Conservation (phyloP, 2,888 invertebrate genomes). For the Gryllus longicercus region DNA sequence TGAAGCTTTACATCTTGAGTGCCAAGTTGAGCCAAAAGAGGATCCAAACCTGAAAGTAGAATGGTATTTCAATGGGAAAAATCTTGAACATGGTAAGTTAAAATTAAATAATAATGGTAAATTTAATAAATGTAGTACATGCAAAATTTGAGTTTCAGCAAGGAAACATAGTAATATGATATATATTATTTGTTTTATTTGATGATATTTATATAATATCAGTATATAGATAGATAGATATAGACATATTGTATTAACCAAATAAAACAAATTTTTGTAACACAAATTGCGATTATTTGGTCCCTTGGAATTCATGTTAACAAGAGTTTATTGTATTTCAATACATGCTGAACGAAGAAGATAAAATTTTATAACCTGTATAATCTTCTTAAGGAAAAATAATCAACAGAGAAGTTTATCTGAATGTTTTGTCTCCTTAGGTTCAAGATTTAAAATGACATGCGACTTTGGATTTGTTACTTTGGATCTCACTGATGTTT, state of each 20-base stretch:
- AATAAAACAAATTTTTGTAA: no score
- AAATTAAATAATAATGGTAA: not conserved
- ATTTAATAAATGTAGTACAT: not conserved
- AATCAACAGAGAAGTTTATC: no score
- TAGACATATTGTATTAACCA: no score
- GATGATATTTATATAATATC: not conserved
- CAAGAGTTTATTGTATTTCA: not conserved
- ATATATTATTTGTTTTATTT: no score
- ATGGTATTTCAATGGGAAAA: slow-evolving; percentile 92
- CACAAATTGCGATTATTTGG: no score
- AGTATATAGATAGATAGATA: not conserved
- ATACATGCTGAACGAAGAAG: not conserved
- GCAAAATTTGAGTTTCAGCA: not conserved
- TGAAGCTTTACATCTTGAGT: slow-evolving; percentile 86
- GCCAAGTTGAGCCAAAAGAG: slow-evolving; percentile 89
- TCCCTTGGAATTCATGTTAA: no score
- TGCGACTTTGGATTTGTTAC: slow-evolving; percentile 96
- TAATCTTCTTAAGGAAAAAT: not conserved
- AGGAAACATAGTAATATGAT: no score
- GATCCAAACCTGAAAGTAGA: slow-evolving; percentile 87
- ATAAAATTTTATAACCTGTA: not conserved
- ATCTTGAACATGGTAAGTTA: slow-evolving; percentile 67
- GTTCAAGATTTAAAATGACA: slow-evolving; percentile 83
- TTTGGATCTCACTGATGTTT: slow-evolving; percentile 85
- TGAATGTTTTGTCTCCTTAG: slow-evolving; percentile 40